Percentiles rank a stretch among this genome's conserved stretches.
Evolutionary conservation across 2,113 vertebrate genomes (phyloP).

Genomic region (Bagarius yarrelli): DNA sequence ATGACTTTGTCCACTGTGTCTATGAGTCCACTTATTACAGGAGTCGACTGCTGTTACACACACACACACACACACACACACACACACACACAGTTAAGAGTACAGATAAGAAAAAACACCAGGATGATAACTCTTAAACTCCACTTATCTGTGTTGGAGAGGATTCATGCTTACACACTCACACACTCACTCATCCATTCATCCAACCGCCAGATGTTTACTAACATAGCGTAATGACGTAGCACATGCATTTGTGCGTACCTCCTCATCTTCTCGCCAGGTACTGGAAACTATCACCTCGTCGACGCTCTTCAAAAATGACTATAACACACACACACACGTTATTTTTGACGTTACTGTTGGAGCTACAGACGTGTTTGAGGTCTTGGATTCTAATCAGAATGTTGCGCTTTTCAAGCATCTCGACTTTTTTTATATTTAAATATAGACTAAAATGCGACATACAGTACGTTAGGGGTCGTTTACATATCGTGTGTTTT

Average conservation of each 20-base stretch:
- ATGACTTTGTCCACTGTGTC: slow-evolving; percentile 83
- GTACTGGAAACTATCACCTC: slow-evolving; percentile 75
- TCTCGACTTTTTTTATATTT: too few species aligned
- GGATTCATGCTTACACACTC: not conserved
- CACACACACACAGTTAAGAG: slow-evolving; percentile 15
- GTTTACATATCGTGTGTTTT: too few species aligned
- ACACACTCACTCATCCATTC: not conserved
- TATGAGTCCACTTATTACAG: slow-evolving; percentile 74
- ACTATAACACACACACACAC: slow-evolving; percentile 67
- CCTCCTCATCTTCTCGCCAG: slow-evolving; percentile 70
- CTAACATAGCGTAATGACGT: not conserved
- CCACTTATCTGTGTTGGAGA: not conserved
- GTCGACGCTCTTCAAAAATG: slow-evolving; percentile 81
- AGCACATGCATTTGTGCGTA: slow-evolving; percentile 43
- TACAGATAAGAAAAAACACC: not conserved
- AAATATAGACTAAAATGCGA: not conserved
- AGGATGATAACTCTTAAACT: not conserved
- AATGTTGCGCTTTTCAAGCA: not conserved
- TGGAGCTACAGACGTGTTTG: not conserved
- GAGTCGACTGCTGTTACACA: slow-evolving; percentile 52
- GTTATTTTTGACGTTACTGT: slow-evolving; percentile 17
- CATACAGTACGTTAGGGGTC: too few species aligned
- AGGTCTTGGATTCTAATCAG: not conserved
- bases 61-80: slow-evolving; percentile 22
- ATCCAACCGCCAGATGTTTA: not conserved